A percentile compares a stretch with the other conserved stretches of the same genome.
These are phyloP conservation scores for Gymnoscopelus microlampas DNA, from an alignment of 2,797 vertebrate genomes.

Conservation along the genomic window DNA sequence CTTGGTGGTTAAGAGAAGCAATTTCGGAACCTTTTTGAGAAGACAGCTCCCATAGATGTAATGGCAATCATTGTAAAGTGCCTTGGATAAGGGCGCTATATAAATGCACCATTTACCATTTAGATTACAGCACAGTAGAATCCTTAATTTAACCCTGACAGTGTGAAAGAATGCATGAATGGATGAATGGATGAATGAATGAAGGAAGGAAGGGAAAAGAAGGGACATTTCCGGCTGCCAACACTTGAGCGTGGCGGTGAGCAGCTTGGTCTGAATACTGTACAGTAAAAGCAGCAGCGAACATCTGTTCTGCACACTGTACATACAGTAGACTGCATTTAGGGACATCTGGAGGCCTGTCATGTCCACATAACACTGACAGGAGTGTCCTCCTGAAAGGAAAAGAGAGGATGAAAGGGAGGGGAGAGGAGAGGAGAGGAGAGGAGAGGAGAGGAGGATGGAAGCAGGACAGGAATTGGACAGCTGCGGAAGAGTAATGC, in stretches of 20 bases:
- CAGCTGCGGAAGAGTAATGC: no score
- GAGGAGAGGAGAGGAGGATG: conserved; percentile 27
- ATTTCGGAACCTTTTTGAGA: neutral
- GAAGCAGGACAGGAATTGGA: no score
- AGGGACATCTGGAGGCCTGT: conserved; percentile 52
- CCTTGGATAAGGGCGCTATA: no score
- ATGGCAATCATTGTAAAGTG: no score
- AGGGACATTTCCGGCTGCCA: neutral
- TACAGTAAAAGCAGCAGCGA: conserved; percentile 47
- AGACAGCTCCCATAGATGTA: neutral
- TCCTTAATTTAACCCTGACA: no score
- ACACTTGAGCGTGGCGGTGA: conserved; percentile 3
- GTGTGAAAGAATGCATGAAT: no score
- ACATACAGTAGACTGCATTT: conserved; percentile 19
- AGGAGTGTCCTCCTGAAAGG: conserved; percentile 24
- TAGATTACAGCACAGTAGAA: no score
- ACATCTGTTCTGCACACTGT: conserved; percentile 54
- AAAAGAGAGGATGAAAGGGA: conserved; percentile 11
- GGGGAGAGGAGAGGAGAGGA: conserved; percentile 7
- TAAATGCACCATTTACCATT: no score
- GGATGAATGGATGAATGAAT: neutral
- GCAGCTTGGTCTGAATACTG: conserved; percentile 42
- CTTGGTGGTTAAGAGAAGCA: no score
- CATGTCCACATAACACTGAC: conserved; percentile 8
- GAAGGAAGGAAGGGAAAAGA: neutral